These are phyloP conservation scores for Cantharis rustica DNA, from an alignment of 2,888 invertebrate species.

Conservation along the genomic window DNA sequence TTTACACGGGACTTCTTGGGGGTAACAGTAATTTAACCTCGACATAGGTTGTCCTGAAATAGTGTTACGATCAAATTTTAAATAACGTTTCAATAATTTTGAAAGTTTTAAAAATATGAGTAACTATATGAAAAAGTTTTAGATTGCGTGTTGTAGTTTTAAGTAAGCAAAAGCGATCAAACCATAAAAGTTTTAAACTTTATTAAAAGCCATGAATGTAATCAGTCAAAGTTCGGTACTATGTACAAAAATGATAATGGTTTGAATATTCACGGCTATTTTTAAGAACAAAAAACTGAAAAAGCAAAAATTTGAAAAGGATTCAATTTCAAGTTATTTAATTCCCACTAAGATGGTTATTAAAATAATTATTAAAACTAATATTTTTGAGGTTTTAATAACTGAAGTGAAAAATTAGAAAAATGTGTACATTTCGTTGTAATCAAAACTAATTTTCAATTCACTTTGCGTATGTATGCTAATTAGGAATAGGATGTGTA, in stretches of 20 bases:
- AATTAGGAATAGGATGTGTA: conserved; percentile 57
- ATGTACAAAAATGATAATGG: background rate
- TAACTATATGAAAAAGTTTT: background rate
- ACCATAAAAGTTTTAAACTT: background rate
- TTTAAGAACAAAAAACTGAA: background rate
- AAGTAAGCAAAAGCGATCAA: background rate
- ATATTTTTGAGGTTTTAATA: background rate
- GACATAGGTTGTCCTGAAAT: background rate
- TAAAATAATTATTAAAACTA: background rate
- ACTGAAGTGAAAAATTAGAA: background rate
- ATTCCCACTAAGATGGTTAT: background rate
- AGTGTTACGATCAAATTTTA: background rate
- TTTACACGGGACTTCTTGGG: too few species aligned
- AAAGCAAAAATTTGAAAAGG: background rate
- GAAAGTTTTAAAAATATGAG: background rate
- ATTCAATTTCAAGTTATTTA: background rate
- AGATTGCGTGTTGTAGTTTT: background rate
- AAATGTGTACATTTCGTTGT: conserved; percentile 37
- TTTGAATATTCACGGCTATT: background rate
- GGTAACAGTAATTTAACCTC: background rate
- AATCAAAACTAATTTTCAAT: conserved; percentile 55
- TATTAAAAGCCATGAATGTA: background rate
- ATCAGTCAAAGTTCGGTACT: background rate
- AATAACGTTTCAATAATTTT: background rate
- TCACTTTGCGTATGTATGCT: conserved; percentile 52